These are phyloP conservation scores for Eumeta japonica DNA, from an alignment of 1,140 invertebrate genomes.

Conservation along the genomic window DNA sequence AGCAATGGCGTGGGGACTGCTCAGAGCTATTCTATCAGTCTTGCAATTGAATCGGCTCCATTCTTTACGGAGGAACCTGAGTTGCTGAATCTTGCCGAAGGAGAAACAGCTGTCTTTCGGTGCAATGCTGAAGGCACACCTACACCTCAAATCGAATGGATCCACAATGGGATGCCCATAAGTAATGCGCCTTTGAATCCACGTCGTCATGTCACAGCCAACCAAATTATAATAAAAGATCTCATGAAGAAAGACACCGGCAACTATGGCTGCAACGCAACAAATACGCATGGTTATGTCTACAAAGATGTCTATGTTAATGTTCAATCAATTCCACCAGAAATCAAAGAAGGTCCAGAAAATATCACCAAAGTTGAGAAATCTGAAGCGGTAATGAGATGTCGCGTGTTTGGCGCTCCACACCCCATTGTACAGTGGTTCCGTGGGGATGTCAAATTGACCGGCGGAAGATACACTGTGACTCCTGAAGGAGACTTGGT, in stretches of 20 bases:
- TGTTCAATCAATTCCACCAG: conserved; percentile 86
- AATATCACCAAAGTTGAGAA: conserved; percentile 82
- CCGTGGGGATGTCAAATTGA: conserved; percentile 76
- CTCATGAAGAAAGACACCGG: conserved; percentile 89
- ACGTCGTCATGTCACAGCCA: conserved; percentile 65
- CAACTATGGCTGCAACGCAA: conserved; percentile 98
- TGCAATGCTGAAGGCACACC: conserved; percentile 89
- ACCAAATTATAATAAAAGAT: conserved; percentile 80
- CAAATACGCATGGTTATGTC: conserved; percentile 95
- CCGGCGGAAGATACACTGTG: conserved; percentile 67
- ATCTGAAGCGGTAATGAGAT: conserved; percentile 78
- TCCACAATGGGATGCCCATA: conserved; percentile 91
- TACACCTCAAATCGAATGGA: conserved; percentile 91
- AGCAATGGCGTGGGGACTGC: conserved; percentile 86
- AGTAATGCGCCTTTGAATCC: conserved; percentile 73
- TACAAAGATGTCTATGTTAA: conserved; percentile 98
- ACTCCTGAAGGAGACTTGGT: conserved; percentile 76
- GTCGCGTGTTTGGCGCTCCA: conserved; percentile 93
- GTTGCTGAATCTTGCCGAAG: conserved; percentile 85
- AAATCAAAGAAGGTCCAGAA: conserved; percentile 81
- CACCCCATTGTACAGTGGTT: conserved; percentile 94
- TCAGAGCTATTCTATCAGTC: conserved; percentile 79
- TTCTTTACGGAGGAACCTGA: conserved; percentile 93
- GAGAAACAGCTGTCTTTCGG: conserved; percentile 81
- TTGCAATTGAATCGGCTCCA: conserved; percentile 84